Percentiles rank a stretch among this genome's conserved stretches.
These are phyloP conservation scores for Eulithis testata DNA, from an alignment of 2,888 invertebrate genomes.

Conservation along the genomic window DNA sequence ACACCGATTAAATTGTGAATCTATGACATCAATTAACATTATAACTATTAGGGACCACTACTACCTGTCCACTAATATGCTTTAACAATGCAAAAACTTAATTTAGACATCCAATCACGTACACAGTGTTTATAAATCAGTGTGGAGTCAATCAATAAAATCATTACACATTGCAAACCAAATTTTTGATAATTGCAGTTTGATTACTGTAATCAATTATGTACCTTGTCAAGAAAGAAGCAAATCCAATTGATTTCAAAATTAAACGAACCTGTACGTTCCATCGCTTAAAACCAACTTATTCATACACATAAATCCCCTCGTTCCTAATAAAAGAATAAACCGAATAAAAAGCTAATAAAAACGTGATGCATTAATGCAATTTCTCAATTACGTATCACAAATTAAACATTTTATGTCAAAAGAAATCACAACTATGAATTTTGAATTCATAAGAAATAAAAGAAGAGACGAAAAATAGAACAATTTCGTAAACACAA, in stretches of 20 bases:
- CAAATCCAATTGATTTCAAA: conserved; percentile 63
- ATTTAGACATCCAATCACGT: conserved; percentile 67
- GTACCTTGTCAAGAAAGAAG: conserved; percentile 72
- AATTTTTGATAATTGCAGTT: conserved; percentile 60
- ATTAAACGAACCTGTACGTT: conserved; percentile 56
- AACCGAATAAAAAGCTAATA: conserved; percentile 66
- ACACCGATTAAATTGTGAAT: conserved; percentile 75
- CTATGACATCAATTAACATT: conserved; percentile 79
- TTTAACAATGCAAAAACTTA: conserved; percentile 76
- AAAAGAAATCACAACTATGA: conserved; percentile 85
- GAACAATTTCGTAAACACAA: conserved; percentile 66
- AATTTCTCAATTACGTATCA: conserved; percentile 80
- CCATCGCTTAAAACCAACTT: conserved; percentile 52
- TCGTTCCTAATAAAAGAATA: conserved; percentile 63
- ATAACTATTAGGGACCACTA: conserved; percentile 70
- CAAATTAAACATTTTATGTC: conserved; percentile 84
- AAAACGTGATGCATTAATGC: conserved; percentile 81
- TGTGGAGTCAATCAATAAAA: conserved; percentile 44
- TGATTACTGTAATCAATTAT: conserved; percentile 69
- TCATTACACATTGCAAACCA: conserved; percentile 46
- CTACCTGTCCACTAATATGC: conserved; percentile 67
- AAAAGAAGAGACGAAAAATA: conserved; percentile 75
- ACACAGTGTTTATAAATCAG: conserved; percentile 57
- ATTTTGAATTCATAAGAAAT: conserved; percentile 82
- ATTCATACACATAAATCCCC: conserved; percentile 57